Percentiles rank a stretch among this genome's conserved stretches.
phyloP scores from a whole-genome alignment of 1,140 invertebrate species.

The Rhopalosiphum padi region DNA sequence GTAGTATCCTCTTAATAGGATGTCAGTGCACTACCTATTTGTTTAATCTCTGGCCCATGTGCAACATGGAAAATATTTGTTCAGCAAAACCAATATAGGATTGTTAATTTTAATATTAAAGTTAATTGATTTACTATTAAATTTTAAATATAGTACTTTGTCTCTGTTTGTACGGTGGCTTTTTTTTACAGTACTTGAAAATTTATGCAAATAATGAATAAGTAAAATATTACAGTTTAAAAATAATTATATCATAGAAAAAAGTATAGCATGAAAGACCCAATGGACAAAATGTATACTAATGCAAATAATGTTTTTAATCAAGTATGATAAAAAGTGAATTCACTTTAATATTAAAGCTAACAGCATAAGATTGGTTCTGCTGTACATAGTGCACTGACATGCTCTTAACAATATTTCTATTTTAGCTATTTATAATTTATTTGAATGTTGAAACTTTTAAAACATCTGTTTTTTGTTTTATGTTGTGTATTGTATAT shows the following conservation, averaged over 20 bases:
- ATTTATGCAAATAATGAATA: not conserved
- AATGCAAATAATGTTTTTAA: not conserved
- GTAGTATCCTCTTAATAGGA: no score
- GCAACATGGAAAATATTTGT: no score
- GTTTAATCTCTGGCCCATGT: no score
- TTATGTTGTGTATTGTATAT: conserved; percentile 33
- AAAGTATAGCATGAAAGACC: not conserved
- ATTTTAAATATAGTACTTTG: not conserved
- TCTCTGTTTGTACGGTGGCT: not conserved
- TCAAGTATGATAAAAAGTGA: not conserved
- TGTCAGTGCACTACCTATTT: no score
- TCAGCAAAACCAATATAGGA: no score
- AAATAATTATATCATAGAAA: not conserved
- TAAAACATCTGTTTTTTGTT: not conserved
- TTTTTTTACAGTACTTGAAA: not conserved
- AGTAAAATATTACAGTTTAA: not conserved
- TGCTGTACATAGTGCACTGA: not conserved
- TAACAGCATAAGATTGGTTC: not conserved
- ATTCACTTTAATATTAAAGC: not conserved
- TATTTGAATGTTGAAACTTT: conserved; percentile 28
- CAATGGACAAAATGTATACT: not conserved
- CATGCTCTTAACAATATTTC: not conserved
- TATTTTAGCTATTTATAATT: conserved; percentile 11
- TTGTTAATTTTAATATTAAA: no score
- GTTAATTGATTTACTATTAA: not conserved